These are phyloP conservation scores for Tuta absoluta DNA, from an alignment of 2,888 invertebrate genomes.

Conservation along the genomic window DNA sequence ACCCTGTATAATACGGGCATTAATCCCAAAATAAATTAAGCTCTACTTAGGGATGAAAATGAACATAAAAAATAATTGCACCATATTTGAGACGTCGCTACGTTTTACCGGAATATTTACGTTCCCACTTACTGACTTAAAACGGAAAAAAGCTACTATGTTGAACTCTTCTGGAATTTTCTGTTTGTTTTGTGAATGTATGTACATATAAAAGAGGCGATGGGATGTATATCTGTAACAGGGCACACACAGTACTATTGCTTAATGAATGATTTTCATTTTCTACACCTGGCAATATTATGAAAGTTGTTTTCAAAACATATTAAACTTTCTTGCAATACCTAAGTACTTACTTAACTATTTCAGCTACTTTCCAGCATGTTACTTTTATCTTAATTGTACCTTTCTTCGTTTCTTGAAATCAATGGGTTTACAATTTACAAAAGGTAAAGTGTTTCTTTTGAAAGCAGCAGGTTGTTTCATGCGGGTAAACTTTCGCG, in stretches of 20 bases:
- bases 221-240: background rate
- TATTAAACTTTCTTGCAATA: background rate
- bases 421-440: background rate
- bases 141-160: background rate
- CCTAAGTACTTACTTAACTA: too few relatives aligned
- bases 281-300: background rate
- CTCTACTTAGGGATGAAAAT: slow-evolving; percentile 12
- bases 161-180: background rate
- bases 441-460: background rate
- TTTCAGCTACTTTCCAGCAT: too few relatives aligned
- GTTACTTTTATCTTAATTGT: too few relatives aligned
- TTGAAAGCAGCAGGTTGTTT: background rate
- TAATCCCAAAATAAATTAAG: slow-evolving; percentile 13
- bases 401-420: background rate
- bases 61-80: slow-evolving; percentile 18
- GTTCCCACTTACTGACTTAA: slow-evolving; percentile 8
- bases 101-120: slow-evolving; percentile 16
- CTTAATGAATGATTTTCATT: background rate
- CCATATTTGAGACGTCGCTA: slow-evolving; percentile 13
- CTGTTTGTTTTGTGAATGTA: background rate
- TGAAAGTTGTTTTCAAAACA: background rate
- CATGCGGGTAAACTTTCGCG: slow-evolving; percentile 14
- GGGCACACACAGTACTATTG: background rate
- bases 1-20: slow-evolving; percentile 14
- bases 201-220: background rate